These are phyloP conservation scores for Onthophagus taurus DNA, from an alignment of 1,140 invertebrate genomes.

Conservation along the genomic window DNA sequence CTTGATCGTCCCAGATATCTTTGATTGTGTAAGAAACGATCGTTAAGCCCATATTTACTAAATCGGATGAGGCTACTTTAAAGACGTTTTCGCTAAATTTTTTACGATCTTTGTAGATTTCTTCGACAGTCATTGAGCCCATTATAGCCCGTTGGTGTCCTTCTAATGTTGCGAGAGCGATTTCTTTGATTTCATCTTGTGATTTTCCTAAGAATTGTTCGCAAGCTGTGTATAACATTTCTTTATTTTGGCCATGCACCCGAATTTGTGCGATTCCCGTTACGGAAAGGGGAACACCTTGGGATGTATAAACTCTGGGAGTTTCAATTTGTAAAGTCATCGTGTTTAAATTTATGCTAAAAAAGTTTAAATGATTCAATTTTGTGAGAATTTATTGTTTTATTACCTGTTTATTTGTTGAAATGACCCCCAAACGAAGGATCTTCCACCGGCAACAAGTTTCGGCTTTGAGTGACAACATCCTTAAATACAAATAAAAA, in stretches of 20 bases:
- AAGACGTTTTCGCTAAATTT: conserved; percentile 95
- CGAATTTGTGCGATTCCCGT: conserved; percentile 90
- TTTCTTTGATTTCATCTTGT: conserved; percentile 77
- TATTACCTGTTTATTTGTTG: conserved; percentile 72
- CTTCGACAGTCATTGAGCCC: conserved; percentile 96
- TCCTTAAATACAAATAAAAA: conserved; percentile 39
- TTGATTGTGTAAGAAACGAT: conserved; percentile 94
- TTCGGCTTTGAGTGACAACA: conserved; percentile 81
- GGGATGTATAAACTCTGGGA: conserved; percentile 84
- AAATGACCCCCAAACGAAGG: conserved; percentile 88
- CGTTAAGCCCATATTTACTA: conserved; percentile 94
- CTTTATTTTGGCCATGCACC: conserved; percentile 89
- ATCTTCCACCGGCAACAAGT: conserved; percentile 82
- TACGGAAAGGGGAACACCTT: conserved; percentile 90
- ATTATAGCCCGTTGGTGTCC: conserved; percentile 95
- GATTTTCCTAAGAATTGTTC: conserved; percentile 90
- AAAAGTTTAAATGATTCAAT: conserved; percentile 23
- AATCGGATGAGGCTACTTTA: conserved; percentile 82
- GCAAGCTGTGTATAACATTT: conserved; percentile 89
- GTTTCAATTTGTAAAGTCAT: conserved; percentile 87
- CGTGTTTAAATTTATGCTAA: conserved; percentile 82
- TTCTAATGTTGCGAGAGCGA: conserved; percentile 88
- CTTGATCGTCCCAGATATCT: conserved; percentile 88
- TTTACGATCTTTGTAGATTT: conserved; percentile 95
- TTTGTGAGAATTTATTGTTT: background rate